These are phyloP conservation scores for Oreochromis niloticus DNA, from an alignment of 2,113 vertebrate genomes.

Conservation along the genomic window DNA sequence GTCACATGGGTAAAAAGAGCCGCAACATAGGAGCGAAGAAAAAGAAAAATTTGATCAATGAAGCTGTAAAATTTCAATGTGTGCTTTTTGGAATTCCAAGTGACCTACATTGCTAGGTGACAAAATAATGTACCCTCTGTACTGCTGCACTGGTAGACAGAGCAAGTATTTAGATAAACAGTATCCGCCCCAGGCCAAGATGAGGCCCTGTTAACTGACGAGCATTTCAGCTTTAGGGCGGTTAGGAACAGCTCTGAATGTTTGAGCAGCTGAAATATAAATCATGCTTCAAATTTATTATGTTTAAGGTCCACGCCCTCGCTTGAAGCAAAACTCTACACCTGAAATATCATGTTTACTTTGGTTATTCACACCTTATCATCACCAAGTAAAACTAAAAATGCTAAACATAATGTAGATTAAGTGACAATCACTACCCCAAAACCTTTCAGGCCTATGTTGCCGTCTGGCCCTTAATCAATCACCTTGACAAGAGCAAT, in stretches of 20 bases:
- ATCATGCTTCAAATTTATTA: background rate
- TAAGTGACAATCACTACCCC: background rate
- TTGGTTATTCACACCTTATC: background rate
- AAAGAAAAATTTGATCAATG: background rate
- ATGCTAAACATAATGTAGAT: background rate
- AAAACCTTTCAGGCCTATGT: background rate
- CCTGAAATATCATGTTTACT: background rate
- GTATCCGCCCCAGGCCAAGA: background rate
- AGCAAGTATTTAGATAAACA: constrained; percentile 1
- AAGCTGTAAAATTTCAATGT: background rate
- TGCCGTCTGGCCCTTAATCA: background rate
- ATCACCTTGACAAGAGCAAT: constrained; percentile 36
- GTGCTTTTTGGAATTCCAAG: background rate
- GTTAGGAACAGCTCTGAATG: background rate
- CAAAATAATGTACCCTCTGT: constrained; percentile 10
- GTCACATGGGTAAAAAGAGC: background rate
- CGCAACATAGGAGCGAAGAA: background rate
- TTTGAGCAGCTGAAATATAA: background rate
- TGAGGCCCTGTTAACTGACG: background rate
- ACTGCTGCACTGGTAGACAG: background rate
- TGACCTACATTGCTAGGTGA: background rate
- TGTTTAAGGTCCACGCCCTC: background rate
- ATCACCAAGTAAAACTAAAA: background rate
- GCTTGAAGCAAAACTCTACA: background rate
- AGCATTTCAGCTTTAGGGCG: background rate